A percentile compares a stretch with the other conserved stretches of the same genome.
Conservation (phyloP, 1,140 invertebrate genomes). For the Drosophila gunungcola region DNA sequence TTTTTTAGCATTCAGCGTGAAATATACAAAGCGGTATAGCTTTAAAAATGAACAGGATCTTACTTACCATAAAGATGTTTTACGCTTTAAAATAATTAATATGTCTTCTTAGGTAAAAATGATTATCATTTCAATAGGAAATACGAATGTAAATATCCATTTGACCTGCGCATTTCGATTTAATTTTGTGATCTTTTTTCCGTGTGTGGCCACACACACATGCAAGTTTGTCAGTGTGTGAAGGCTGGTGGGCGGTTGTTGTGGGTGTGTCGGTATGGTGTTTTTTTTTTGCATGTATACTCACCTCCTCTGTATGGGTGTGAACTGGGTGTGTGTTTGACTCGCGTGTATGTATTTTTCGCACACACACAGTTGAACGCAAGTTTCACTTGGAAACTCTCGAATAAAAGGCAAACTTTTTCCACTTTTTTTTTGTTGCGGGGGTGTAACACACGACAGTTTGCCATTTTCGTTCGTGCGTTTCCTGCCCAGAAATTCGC, state of each 20-base stretch:
- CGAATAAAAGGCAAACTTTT: conserved; percentile 51
- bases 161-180: background rate
- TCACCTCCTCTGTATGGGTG: conserved; percentile 55
- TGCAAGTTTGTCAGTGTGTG: conserved; percentile 21
- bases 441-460: conserved; percentile 49
- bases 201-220: conserved; percentile 19
- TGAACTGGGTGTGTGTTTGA: conserved; percentile 60
- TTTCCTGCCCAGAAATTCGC: conserved; percentile 64
- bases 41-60: no score
- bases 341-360: conserved; percentile 56
- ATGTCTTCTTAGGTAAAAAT: no score
- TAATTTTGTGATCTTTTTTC: background rate
- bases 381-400: conserved; percentile 71
- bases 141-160: no score
- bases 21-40: no score
- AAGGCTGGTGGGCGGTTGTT: conserved; percentile 42
- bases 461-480: conserved; percentile 68
- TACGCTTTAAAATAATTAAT: no score
- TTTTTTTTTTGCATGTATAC: conserved; percentile 76
- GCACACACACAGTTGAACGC: conserved; percentile 17
- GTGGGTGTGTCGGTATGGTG: conserved; percentile 41
- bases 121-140: no score
- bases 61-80: no score
- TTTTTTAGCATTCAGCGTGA: no score
- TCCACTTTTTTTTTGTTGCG: conserved; percentile 35